A percentile compares a stretch with the other conserved stretches of the same genome.
Evolutionary conservation across 2,113 vertebrate species (phyloP).

Genomic region (Balaeniceps rex): DNA sequence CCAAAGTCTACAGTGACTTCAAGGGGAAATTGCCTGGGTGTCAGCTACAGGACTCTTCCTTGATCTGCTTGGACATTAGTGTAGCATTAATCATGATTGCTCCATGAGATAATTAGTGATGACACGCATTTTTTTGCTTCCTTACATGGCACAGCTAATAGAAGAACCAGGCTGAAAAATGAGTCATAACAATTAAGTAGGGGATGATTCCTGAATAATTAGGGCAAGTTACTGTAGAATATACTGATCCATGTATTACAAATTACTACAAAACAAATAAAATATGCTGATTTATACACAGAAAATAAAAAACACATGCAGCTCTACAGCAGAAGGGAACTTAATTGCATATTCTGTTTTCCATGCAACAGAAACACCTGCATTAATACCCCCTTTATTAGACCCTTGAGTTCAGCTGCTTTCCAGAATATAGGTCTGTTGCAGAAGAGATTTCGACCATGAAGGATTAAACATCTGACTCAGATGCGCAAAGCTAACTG

Average conservation of each 20-base stretch:
- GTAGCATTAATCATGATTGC: background rate
- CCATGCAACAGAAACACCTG: background rate
- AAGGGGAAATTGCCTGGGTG: background rate
- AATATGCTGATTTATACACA: background rate
- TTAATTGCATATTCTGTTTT: background rate
- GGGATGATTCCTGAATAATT: background rate
- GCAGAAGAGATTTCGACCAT: background rate
- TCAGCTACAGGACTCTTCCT: background rate
- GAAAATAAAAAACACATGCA: background rate
- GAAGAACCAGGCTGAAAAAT: background rate
- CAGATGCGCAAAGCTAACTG: background rate
- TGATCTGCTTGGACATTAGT: background rate
- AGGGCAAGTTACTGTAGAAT: background rate
- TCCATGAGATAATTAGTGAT: background rate
- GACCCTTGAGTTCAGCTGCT: background rate
- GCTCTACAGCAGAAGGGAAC: background rate
- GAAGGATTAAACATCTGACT: background rate
- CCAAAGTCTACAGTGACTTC: background rate
- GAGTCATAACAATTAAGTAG: background rate
- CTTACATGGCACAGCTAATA: background rate
- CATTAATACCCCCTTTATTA: background rate
- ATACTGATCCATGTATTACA: background rate
- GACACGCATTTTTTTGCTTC: background rate
- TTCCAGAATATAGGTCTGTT: background rate
- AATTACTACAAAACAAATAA: background rate